Evolutionary conservation across 2,113 vertebrate genomes (phyloP), one percentile per base, ranked within the genome.

Genomic region (Micronycteris hirsuta): DNA sequence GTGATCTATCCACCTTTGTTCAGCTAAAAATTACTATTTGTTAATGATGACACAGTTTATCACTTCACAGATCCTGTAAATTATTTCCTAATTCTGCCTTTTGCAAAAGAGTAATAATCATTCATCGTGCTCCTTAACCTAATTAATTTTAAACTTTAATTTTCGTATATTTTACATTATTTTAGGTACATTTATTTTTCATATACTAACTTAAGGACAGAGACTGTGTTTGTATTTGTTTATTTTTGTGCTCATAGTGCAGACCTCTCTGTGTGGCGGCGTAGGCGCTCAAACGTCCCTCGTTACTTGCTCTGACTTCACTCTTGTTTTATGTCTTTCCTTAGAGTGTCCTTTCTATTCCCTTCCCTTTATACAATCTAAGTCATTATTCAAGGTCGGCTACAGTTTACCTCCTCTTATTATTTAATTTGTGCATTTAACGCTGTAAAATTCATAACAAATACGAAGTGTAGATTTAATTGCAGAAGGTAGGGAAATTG

Each of bases 381-480:
- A 76, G 20, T 82, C n/a, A 38, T 96, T 86, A 19, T 73, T 92
- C 56, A 86, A 95, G 74, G 31, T 80, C 41, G 91, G 26, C 68
- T 68, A 38, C 20, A 68, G 47, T 22, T 47, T 86, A 73, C 22
- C 4, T 45, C 26, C 11, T 78, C n/a, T 93, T 36, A 54, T 45
- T 65, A 70, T 80, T 26, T 81, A 86, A 92, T 91, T 45, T 82
- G n/a, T 45, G 88, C 92, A 24, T 17, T 71, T 77, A 38, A 49
- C 41, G 61, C 14, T 38, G 70, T 26, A 49, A 76, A 74, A 58
- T 76, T 80, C 4, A 11, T 91, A 68, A 85, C 36, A 47, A 52
- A 77, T 43, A 70, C 7, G 13, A 89, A 74, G 20, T 47, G 3
- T 52, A 65, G 8, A 6, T 70, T 47, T 94, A 43, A 85, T 47